A percentile compares a stretch with the other conserved stretches of the same genome.
Conservation (phyloP, 2,113 vertebrate species). For the Terrapene triunguis region DNA sequence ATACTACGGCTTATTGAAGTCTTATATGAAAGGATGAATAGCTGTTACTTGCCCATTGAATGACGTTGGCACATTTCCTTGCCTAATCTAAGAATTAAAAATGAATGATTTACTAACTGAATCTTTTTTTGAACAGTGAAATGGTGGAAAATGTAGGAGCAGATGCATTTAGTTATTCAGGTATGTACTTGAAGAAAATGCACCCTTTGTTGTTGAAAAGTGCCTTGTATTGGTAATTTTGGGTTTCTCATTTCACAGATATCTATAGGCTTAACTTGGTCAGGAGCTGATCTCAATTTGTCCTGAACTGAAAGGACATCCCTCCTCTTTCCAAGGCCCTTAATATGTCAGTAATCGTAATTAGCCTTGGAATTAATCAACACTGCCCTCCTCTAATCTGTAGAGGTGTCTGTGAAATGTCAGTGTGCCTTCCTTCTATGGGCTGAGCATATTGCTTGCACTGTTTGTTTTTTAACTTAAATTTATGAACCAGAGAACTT, state of each 20-base stretch:
- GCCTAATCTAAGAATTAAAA: no score
- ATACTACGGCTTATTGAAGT: no score
- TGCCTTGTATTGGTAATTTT: background rate
- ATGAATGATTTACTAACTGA: background rate
- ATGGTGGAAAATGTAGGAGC: background rate
- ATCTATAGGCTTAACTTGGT: background rate
- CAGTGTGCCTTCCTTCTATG: background rate
- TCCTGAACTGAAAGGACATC: background rate
- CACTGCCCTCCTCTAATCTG: background rate
- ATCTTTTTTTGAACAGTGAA: background rate
- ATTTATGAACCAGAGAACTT: background rate
- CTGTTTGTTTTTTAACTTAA: background rate
- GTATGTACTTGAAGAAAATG: slow-evolving; percentile 15
- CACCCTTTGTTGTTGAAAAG: background rate
- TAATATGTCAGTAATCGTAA: background rate
- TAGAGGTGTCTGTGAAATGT: fast-evolving
- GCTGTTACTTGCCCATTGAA: background rate
- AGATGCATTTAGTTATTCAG: background rate
- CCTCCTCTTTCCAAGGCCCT: background rate
- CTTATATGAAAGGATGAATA: background rate
- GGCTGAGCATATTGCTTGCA: background rate
- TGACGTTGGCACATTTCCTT: background rate
- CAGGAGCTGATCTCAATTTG: background rate
- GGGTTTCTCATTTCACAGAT: fast-evolving
- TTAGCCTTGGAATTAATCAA: background rate